Evolutionary conservation across 1,140 invertebrate genomes (phyloP), one percentile per base, ranked within the genome.

Genomic region (Lithobius niger): DNA sequence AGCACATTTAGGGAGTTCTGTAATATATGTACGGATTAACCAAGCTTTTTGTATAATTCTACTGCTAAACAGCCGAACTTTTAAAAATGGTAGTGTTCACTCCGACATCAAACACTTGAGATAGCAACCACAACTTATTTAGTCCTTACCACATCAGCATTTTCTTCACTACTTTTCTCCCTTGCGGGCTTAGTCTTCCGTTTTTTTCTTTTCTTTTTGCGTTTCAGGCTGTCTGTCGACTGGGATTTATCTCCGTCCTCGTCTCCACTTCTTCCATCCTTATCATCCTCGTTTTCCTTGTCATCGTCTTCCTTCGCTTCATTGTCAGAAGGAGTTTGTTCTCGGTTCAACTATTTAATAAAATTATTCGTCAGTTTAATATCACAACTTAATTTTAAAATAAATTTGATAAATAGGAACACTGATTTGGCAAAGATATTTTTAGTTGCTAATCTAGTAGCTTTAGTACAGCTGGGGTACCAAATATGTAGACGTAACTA

Each of bases 241-340:
- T 60, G 57, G 47, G 54, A 56, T 52, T 50, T 49, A 24, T 62
- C 59, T 51, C 59, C 61, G 26, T 56, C 54, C 24, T 50, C 48
- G 6, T 50, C 48, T 26, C 48, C 48, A 27, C 48, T 50, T 27
- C 27, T 57, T 55, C 57, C 47, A 54, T 22, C 26, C 58, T 56
- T 15, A 77, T 81, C 60, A 77, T 82, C 59, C 77, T 79, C 52
- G 74, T 72, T 40, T 56, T 77, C 62, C 54, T 57, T 63, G 4
- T 65, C 59, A 52, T 69, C 66, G n/a, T 69, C 62, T n/a, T 82
- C 81, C 66, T 82, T 81, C 2, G 81, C 79, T 66, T 81, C 80
- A 59, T 79, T 82, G 64, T 82, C 81, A 16, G 66, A 69, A 25
- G 62, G 56, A 60, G 78, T 75, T 64, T 80, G 56, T 15, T 63